Evolutionary conservation across 2,888 invertebrate species (phyloP).

Genomic region (Neoitamus cyanurus): DNA sequence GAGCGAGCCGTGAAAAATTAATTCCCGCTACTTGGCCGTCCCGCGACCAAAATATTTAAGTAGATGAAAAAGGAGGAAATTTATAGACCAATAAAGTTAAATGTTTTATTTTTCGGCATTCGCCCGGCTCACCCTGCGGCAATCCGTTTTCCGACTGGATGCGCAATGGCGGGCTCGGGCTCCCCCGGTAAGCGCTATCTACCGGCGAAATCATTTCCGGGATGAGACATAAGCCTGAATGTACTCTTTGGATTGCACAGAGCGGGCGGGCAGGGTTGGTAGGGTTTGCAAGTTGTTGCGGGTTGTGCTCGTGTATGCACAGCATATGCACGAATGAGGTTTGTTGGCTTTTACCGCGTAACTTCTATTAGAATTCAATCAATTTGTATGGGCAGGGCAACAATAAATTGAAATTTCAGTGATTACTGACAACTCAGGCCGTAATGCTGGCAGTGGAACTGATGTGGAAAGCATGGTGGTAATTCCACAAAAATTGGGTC

Average conservation of each 20-base stretch:
- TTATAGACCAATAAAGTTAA: slow-evolving; percentile 39
- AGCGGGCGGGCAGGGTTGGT: neutral
- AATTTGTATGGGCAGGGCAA: slow-evolving; percentile 6
- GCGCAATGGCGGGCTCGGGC: neutral
- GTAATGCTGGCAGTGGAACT: neutral
- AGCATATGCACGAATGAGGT: slow-evolving; percentile 18
- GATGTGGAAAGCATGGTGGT: neutral
- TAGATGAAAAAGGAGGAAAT: slow-evolving; percentile 30
- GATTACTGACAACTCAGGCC: slow-evolving; percentile 15
- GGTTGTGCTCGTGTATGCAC: neutral
- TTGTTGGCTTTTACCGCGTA: slow-evolving; percentile 15
- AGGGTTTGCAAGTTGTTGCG: neutral
- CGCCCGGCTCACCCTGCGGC: neutral
- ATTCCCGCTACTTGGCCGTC: slow-evolving; percentile 5
- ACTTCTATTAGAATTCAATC: slow-evolving; percentile 34
- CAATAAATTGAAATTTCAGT: slow-evolving; percentile 28
- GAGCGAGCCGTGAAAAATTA: slow-evolving; percentile 17
- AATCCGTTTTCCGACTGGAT: slow-evolving; percentile 24
- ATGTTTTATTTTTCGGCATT: slow-evolving; percentile 38
- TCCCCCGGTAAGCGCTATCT: slow-evolving; percentile 12
- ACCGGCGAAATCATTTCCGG: slow-evolving; percentile 17
- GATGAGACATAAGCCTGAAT: slow-evolving; percentile 16
- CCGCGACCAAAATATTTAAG: slow-evolving; percentile 30
- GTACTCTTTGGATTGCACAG: neutral
- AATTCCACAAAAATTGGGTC: slow-evolving; percentile 12